Percentiles rank a stretch among this genome's conserved stretches.
These are phyloP conservation scores for Scaptomyza montana DNA, from an alignment of 1,140 invertebrate genomes.

Conservation along the genomic window DNA sequence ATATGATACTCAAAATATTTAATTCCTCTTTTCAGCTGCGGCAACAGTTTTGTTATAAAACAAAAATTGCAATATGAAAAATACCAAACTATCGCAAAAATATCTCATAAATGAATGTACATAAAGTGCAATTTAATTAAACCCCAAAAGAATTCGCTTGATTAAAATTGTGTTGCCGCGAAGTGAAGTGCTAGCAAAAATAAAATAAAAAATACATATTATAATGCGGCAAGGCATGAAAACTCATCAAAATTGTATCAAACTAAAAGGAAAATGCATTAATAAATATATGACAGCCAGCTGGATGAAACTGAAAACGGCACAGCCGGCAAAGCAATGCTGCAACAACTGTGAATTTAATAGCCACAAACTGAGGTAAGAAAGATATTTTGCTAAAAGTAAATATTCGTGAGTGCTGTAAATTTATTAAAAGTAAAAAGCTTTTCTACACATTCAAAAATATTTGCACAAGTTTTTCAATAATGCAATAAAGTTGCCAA, in stretches of 20 bases:
- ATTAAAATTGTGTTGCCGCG: conserved; percentile 50
- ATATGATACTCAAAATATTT: conserved; percentile 60
- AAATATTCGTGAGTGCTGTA: conserved; percentile 28
- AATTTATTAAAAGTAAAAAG: conserved; percentile 73
- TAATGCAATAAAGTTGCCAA: conserved; percentile 80
- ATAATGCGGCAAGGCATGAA: conserved; percentile 54
- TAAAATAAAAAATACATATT: conserved; percentile 14
- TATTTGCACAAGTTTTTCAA: conserved; percentile 83
- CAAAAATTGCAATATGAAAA: conserved; percentile 6
- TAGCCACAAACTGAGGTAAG: conserved; percentile 40
- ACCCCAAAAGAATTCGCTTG: conserved; percentile 61
- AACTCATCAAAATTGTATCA: conserved; percentile 49
- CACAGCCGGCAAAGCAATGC: neutral
- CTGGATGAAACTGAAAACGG: conserved; percentile 26
- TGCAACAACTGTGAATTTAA: conserved; percentile 3
- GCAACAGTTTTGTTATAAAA: neutral
- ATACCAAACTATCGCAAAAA: conserved; percentile 27
- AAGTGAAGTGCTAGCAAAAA: conserved; percentile 3
- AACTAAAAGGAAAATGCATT: conserved; percentile 57
- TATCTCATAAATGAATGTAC: neutral
- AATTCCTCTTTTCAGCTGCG: conserved; percentile 54
- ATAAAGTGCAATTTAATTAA: conserved; percentile 67
- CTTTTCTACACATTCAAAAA: conserved; percentile 79
- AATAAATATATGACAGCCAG: conserved; percentile 61
- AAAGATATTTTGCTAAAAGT: conserved; percentile 50